Conservation (phyloP, 2,797 vertebrate species). For the Microchirus variegatus region DNA sequence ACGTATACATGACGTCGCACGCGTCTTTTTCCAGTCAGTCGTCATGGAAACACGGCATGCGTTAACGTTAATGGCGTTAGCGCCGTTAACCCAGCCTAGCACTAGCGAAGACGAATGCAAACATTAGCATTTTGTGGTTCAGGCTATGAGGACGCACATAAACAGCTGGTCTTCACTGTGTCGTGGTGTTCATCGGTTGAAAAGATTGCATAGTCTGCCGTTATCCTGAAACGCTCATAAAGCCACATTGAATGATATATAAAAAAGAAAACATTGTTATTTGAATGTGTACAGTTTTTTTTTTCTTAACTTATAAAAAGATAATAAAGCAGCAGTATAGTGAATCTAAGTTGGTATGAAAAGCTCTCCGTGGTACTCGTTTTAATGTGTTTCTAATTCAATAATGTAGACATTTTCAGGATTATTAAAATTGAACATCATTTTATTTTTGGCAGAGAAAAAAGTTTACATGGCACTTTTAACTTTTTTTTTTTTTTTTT, state of each 20-base stretch:
- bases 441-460: constrained; percentile 7
- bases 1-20: too few relatives aligned
- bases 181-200: too few relatives aligned
- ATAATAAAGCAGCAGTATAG: neutral
- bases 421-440: constrained; percentile 9
- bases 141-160: constrained; percentile 3
- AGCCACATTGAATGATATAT: neutral
- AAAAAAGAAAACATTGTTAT: neutral
- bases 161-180: constrained; percentile 2
- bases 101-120: constrained; percentile 11
- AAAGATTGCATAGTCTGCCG: too few relatives aligned
- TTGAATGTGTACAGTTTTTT: neutral
- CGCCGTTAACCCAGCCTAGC: too few relatives aligned
- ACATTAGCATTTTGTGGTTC: constrained; percentile 29
- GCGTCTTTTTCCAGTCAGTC: too few relatives aligned
- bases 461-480: neutral
- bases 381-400: neutral
- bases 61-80: too few relatives aligned
- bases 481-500: neutral
- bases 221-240: neutral
- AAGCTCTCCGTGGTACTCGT: constrained; percentile 18
- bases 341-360: constrained; percentile 11
- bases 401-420: neutral
- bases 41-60: too few relatives aligned
- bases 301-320: constrained; percentile 6